phyloP scores from a whole-genome alignment of 92 coral and sea anemone genomes.

The Umimayanthus chanpuru region DNA sequence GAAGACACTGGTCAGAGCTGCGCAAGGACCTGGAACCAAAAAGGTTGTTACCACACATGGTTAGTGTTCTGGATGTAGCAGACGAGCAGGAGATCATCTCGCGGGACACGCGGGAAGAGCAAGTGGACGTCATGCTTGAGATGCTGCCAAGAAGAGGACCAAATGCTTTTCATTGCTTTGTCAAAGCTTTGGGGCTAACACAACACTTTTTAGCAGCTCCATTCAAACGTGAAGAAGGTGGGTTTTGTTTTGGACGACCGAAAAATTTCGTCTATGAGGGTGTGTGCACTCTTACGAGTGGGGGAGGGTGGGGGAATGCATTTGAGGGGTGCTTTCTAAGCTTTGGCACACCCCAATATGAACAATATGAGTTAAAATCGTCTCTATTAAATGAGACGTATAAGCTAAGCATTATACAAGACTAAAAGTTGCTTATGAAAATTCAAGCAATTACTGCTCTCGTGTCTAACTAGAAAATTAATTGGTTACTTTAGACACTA shows the following conservation, averaged over 20 bases:
- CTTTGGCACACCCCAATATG: no score
- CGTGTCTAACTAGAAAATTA: no score
- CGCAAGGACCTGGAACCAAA: conserved; percentile 82
- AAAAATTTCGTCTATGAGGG: no score
- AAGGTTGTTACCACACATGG: conserved; percentile 71
- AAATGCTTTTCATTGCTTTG: conserved; percentile 64
- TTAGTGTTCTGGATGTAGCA: conserved; percentile 61
- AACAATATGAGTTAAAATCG: no score
- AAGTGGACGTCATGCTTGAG: conserved; percentile 68
- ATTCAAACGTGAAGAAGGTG: conserved; percentile 67
- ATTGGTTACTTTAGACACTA: no score
- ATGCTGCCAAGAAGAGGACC: conserved; percentile 90
- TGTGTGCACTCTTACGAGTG: no score
- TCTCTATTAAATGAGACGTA: no score
- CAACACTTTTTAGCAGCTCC: conserved; percentile 69
- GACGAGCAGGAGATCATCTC: conserved; percentile 74
- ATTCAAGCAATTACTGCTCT: neutral
- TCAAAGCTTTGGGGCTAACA: conserved; percentile 65
- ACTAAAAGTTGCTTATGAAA: no score
- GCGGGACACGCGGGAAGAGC: conserved; percentile 70
- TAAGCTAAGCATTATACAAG: no score
- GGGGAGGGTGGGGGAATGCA: no score
- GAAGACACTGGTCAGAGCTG: conserved; percentile 57
- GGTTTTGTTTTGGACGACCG: neutral
- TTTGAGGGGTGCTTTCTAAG: no score